These are phyloP conservation scores for Sphaeridia pumilis DNA, from an alignment of 2,888 invertebrate genomes.

Conservation along the genomic window DNA sequence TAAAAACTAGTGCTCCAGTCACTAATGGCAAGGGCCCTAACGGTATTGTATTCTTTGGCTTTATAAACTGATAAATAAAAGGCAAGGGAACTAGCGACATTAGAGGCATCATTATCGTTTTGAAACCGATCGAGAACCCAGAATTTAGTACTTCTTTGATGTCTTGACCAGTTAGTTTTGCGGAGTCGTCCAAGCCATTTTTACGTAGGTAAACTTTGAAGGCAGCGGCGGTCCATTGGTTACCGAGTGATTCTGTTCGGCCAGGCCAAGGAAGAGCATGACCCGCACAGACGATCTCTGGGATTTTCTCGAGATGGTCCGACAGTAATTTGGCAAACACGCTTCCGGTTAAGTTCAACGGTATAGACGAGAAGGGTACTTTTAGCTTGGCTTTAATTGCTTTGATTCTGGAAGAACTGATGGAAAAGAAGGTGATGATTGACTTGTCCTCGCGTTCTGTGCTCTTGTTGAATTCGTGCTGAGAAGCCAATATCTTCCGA, in stretches of 20 bases:
- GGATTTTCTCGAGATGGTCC: background rate
- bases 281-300: conserved; percentile 4
- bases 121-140: background rate
- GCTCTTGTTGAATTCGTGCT: background rate
- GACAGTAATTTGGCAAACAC: background rate
- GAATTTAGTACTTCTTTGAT: background rate
- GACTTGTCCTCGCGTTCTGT: background rate
- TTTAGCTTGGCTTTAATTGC: background rate
- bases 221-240: conserved; percentile 9
- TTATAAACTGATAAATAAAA: background rate
- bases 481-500: background rate
- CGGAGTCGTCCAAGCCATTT: background rate
- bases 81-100: background rate
- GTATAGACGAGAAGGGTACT: conserved; percentile 4
- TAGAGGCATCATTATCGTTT: conserved; percentile 3
- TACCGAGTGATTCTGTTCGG: conserved; percentile 3
- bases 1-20: conserved; percentile 4
- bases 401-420: background rate
- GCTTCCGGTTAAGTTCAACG: conserved; percentile 1
- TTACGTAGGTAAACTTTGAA: conserved; percentile 7
- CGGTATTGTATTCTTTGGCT: background rate
- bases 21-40: conserved; percentile 3
- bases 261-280: conserved; percentile 5
- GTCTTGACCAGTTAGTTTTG: background rate
- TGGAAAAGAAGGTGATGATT: background rate